These are phyloP conservation scores for Enteromius radiatus DNA, from an alignment of 2,797 vertebrate genomes.

Conservation along the genomic window DNA sequence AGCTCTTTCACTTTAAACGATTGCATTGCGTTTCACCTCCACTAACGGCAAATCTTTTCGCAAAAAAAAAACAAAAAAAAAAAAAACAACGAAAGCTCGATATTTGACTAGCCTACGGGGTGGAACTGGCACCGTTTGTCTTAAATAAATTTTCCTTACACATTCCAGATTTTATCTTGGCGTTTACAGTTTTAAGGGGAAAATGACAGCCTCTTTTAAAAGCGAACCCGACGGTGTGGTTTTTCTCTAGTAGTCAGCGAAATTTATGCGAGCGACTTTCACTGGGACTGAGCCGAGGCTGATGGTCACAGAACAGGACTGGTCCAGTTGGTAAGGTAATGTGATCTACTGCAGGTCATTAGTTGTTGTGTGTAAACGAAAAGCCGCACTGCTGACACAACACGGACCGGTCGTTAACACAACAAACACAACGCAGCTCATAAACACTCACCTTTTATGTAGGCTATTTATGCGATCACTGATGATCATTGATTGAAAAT, in stretches of 20 bases:
- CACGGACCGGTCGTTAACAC: slow-evolving; percentile 54
- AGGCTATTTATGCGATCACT: slow-evolving; percentile 6
- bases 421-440: slow-evolving; percentile 53
- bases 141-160: slow-evolving; percentile 7
- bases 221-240: slow-evolving; percentile 46
- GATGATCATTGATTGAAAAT: slow-evolving; percentile 11
- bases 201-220: slow-evolving; percentile 18
- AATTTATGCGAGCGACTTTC: slow-evolving; percentile 41
- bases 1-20: slow-evolving; percentile 56
- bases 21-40: slow-evolving; percentile 50
- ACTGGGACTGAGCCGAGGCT: slow-evolving; percentile 32
- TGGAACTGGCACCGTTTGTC: slow-evolving; percentile 6
- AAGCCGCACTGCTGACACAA: slow-evolving; percentile 61
- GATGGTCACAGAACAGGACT: slow-evolving; percentile 40
- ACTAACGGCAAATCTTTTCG: slow-evolving; percentile 29
- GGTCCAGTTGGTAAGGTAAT: slow-evolving; percentile 41
- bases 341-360: slow-evolving; percentile 58
- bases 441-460: slow-evolving; percentile 48
- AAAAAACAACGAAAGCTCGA: not conserved
- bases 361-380: slow-evolving; percentile 65
- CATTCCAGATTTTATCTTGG: slow-evolving; percentile 42
- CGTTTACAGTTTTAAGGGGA: slow-evolving; percentile 48
- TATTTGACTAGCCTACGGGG: slow-evolving; percentile 6
- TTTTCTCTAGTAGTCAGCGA: slow-evolving; percentile 53
- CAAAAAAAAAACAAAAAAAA: no score